A percentile compares a stretch with the other conserved stretches of the same genome.
Evolutionary conservation across 2,888 invertebrate species (phyloP).

Genomic region (Hylaea fasciaria): DNA sequence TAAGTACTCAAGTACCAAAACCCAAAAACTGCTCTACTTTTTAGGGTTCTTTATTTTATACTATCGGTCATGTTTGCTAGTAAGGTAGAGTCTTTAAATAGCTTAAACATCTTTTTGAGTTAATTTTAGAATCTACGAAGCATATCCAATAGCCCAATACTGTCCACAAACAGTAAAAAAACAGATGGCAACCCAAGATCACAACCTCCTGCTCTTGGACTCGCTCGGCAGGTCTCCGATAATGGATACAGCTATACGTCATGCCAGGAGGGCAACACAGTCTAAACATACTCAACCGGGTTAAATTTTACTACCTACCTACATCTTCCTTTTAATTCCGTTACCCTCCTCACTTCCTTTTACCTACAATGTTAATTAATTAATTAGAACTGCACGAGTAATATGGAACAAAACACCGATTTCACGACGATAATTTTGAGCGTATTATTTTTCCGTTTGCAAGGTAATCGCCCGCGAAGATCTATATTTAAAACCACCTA

Average conservation of each 20-base stretch:
- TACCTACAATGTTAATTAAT: not conserved
- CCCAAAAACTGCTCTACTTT: too few species aligned
- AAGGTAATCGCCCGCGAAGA: constrained; percentile 52
- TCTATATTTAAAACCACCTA: constrained; percentile 55
- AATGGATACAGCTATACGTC: constrained; percentile 57
- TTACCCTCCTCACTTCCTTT: constrained; percentile 32
- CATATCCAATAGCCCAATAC: too few species aligned
- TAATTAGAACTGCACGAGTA: constrained; percentile 2
- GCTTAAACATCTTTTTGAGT: too few species aligned
- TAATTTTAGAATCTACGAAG: too few species aligned
- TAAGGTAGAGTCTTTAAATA: not conserved
- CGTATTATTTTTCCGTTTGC: constrained; percentile 45
- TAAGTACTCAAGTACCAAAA: too few species aligned
- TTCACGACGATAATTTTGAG: constrained; percentile 20
- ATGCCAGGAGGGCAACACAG: constrained; percentile 47
- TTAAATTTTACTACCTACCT: constrained; percentile 7
- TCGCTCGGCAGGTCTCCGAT: constrained; percentile 68
- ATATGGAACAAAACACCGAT: constrained; percentile 8
- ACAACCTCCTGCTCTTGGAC: constrained; percentile 73
- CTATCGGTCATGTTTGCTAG: too few species aligned
- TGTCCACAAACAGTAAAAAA: constrained; percentile 36
- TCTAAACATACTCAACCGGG: constrained; percentile 42
- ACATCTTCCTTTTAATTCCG: constrained; percentile 26
- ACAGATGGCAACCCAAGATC: constrained; percentile 60
- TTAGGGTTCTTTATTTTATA: too few species aligned